These are phyloP conservation scores for Drosophila nr. medialis DNA, from an alignment of 2,888 invertebrate genomes.

Conservation along the genomic window DNA sequence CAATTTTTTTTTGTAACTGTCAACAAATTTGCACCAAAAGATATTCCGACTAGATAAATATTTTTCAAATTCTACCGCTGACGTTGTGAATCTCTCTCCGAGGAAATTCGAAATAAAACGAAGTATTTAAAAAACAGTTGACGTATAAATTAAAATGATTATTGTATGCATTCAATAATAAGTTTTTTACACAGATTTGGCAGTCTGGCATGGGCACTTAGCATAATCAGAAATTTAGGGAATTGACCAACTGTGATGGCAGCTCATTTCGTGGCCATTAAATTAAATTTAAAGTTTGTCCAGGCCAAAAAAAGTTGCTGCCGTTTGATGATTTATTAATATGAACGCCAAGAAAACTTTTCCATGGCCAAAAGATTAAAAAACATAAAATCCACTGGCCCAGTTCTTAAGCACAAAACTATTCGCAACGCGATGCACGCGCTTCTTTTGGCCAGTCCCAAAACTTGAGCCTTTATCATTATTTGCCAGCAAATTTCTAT, in stretches of 20 bases:
- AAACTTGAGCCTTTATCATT: slow-evolving; percentile 65
- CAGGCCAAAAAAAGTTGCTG: slow-evolving; percentile 10
- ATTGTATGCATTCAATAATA: slow-evolving; percentile 5
- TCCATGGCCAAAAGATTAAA: slow-evolving; percentile 58
- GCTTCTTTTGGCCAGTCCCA: slow-evolving; percentile 28
- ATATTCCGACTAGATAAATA: not conserved
- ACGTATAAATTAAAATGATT: not conserved
- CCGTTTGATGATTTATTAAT: slow-evolving; percentile 71
- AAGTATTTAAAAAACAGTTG: not conserved
- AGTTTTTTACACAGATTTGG: slow-evolving; percentile 9
- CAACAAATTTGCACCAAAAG: not conserved
- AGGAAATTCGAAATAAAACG: not conserved
- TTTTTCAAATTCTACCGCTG: not conserved
- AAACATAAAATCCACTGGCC: slow-evolving; percentile 33
- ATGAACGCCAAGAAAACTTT: slow-evolving; percentile 50
- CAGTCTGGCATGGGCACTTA: slow-evolving; percentile 18
- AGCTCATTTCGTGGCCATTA: slow-evolving; percentile 58
- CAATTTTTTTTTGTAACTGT: not conserved
- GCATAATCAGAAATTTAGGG: slow-evolving; percentile 40
- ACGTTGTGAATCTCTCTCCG: not conserved
- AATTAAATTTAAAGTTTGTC: slow-evolving; percentile 66
- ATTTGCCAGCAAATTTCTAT: slow-evolving; percentile 35
- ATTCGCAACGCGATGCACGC: slow-evolving; percentile 60
- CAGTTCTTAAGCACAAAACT: slow-evolving; percentile 37
- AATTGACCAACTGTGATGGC: slow-evolving; percentile 33